These are phyloP conservation scores for Margarornis squamiger DNA, from an alignment of 2,797 vertebrate species.

Conservation along the genomic window DNA sequence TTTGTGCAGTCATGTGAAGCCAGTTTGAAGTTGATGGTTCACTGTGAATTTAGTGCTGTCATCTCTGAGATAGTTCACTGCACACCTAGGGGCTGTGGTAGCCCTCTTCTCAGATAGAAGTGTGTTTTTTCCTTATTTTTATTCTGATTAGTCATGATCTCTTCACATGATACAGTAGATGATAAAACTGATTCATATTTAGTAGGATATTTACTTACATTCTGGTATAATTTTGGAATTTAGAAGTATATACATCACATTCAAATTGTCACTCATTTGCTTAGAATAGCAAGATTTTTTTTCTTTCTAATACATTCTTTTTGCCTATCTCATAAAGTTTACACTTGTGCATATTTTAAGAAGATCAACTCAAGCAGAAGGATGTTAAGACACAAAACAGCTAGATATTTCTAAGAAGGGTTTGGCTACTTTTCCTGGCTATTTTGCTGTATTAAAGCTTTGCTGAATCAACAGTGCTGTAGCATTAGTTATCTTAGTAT, in stretches of 20 bases:
- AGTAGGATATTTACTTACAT: not conserved
- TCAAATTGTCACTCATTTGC: not conserved
- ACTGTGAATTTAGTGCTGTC: not conserved
- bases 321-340: not conserved
- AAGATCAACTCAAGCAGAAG: not conserved
- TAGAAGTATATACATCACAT: not conserved
- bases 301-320: not conserved
- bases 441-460: not conserved
- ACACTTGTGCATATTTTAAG: not conserved
- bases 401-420: not conserved
- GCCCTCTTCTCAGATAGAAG: not conserved
- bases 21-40: not conserved
- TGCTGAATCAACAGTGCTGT: not conserved
- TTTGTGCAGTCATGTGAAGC: not conserved
- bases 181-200: not conserved
- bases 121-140: not conserved
- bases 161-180: not conserved
- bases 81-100: not conserved
- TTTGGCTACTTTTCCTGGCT: not conserved
- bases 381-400: not conserved
- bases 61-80: fast-evolving
- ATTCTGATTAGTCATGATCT: not conserved
- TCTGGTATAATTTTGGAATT: not conserved
- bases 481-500: not conserved
- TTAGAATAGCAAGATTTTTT: not conserved